phyloP scores from a whole-genome alignment of 2,113 vertebrate genomes.

The Helogale parvula region DNA sequence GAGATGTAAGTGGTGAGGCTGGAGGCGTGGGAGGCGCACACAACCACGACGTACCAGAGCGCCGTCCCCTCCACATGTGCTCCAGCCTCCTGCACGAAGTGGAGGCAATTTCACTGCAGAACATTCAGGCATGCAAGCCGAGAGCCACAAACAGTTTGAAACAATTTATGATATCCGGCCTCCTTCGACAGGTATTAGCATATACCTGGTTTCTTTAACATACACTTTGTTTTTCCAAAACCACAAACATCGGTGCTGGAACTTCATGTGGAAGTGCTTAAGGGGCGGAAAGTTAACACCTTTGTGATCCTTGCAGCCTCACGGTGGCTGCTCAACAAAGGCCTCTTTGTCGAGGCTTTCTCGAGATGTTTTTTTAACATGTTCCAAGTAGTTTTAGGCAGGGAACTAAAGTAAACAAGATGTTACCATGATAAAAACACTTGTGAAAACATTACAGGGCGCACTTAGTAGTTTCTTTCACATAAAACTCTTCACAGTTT shows the following conservation, averaged over 20 bases:
- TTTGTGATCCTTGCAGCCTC: slow-evolving; percentile 94
- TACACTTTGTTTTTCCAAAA: slow-evolving; percentile 91
- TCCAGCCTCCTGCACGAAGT: slow-evolving; percentile 78
- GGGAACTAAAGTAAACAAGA: slow-evolving; percentile 99
- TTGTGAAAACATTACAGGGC: slow-evolving; percentile 98
- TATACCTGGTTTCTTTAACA: slow-evolving; percentile 91
- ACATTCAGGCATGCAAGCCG: slow-evolving; percentile 80
- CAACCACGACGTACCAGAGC: background rate
- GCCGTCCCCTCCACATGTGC: slow-evolving; percentile 40
- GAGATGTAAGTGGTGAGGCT: background rate
- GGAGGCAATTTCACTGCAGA: slow-evolving; percentile 73
- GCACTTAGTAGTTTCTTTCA: slow-evolving; percentile 91
- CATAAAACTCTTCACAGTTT: slow-evolving; percentile 84
- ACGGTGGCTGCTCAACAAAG: slow-evolving; percentile 94
- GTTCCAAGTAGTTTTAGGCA: slow-evolving; percentile 99
- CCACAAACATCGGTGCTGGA: slow-evolving; percentile 91
- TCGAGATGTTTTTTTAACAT: slow-evolving; percentile 99
- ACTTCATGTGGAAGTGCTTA: slow-evolving; percentile 99
- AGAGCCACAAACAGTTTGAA: slow-evolving; percentile 85
- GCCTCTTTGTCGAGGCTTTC: slow-evolving; percentile 96
- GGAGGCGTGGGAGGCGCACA: background rate
- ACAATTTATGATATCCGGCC: slow-evolving; percentile 89
- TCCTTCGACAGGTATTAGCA: slow-evolving; percentile 88
- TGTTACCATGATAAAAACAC: slow-evolving; percentile 99
- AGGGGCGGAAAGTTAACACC: slow-evolving; percentile 99